Percentiles rank a stretch among this genome's conserved stretches.
These are phyloP conservation scores for Phalloptychus januarius DNA, from an alignment of 2,797 vertebrate species.

Conservation along the genomic window DNA sequence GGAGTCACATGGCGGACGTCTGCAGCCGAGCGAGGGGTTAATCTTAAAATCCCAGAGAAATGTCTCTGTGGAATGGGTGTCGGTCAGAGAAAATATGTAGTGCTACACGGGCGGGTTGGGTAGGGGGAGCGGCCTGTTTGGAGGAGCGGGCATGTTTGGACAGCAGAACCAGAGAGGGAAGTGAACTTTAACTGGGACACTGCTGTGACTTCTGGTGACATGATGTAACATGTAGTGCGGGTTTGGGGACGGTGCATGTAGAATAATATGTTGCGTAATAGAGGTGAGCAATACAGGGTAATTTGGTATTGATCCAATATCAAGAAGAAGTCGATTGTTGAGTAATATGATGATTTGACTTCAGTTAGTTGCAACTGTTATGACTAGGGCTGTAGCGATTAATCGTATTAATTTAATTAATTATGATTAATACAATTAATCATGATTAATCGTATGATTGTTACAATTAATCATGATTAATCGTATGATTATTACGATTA, in stretches of 20 bases:
- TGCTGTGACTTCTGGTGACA: not conserved
- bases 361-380: too few relatives aligned
- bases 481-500: too few relatives aligned
- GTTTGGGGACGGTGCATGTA: not conserved
- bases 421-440: too few relatives aligned
- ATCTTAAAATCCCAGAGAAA: slow-evolving; percentile 34
- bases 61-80: slow-evolving; percentile 8
- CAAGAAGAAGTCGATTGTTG: too few relatives aligned
- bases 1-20: slow-evolving; percentile 36
- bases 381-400: too few relatives aligned
- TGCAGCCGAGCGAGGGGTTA: slow-evolving; percentile 26
- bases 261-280: not conserved
- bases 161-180: slow-evolving; percentile 3
- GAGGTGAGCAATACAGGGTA: too few relatives aligned
- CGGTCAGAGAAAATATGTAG: slow-evolving; percentile 6
- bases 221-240: not conserved
- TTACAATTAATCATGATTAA: too few relatives aligned
- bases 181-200: not conserved
- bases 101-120: not conserved
- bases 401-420: too few relatives aligned
- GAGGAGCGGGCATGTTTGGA: not conserved
- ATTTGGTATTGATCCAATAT: too few relatives aligned
- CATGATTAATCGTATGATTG: too few relatives aligned
- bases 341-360: too few relatives aligned
- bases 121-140: not conserved